Evolutionary conservation across 35 echinoderm and acorn worm species (phyloP).

Genomic region (Ophioderma brevispina): DNA sequence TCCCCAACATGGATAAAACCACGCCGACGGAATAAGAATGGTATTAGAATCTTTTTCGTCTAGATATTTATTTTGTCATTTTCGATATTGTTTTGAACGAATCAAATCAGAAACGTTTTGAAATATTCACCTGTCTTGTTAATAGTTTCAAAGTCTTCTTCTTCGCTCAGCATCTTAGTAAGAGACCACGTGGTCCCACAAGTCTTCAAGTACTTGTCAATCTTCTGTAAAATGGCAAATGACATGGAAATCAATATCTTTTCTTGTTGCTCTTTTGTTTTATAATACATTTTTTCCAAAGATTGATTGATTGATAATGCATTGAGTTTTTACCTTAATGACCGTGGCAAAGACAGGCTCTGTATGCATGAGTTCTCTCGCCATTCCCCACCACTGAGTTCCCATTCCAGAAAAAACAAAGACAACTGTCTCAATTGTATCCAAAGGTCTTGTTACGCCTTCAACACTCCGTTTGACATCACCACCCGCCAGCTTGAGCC

Average conservation of each 20-base stretch:
- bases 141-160: conserved; percentile 48
- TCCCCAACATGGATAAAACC: too few relatives aligned
- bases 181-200: conserved; percentile 62
- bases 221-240: too few relatives aligned
- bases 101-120: too few relatives aligned
- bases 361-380: conserved; percentile 24
- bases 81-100: too few relatives aligned
- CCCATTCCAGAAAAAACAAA: conserved; percentile 85
- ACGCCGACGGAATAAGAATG: too few relatives aligned
- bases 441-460: conserved; percentile 18
- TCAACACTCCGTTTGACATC: background rate
- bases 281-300: too few relatives aligned
- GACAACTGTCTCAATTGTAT: background rate
- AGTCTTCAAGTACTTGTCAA: conserved; percentile 23
- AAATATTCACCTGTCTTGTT: conserved; percentile 61
- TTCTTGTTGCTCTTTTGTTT: too few relatives aligned
- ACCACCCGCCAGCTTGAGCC: background rate
- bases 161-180: conserved; percentile 33
- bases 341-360: conserved; percentile 33
- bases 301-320: too few relatives aligned
- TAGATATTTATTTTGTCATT: too few relatives aligned
- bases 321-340: conserved; percentile 63
- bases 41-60: too few relatives aligned
- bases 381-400: conserved; percentile 85
- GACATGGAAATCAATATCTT: too few relatives aligned